These are phyloP conservation scores for Zelostemma sp. DNA, from an alignment of 1,140 invertebrate genomes.

Conservation along the genomic window DNA sequence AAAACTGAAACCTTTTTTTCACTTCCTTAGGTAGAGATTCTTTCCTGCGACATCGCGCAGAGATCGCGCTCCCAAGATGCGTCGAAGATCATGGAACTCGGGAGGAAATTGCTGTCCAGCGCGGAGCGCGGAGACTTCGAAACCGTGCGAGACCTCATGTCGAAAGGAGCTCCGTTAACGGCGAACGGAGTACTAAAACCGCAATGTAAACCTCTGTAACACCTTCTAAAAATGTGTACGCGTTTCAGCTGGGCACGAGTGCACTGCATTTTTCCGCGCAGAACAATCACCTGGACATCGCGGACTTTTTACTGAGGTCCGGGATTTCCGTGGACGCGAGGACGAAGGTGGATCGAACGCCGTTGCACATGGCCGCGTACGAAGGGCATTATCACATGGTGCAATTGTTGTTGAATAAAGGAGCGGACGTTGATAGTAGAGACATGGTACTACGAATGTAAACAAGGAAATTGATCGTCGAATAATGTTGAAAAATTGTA, in stretches of 20 bases:
- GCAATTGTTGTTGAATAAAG: constrained; percentile 81
- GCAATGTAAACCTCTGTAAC: too few relatives aligned
- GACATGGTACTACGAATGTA: too few relatives aligned
- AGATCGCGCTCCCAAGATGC: constrained; percentile 59
- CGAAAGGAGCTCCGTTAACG: constrained; percentile 90
- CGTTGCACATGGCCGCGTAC: constrained; percentile 88
- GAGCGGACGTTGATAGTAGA: constrained; percentile 81
- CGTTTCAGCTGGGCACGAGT: constrained; percentile 84
- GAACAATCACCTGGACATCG: constrained; percentile 85
- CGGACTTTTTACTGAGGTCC: constrained; percentile 84
- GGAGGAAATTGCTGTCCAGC: constrained; percentile 84
- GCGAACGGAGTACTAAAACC: constrained; percentile 92
- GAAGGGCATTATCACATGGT: constrained; percentile 87
- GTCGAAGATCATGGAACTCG: constrained; percentile 78
- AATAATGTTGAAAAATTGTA: too few relatives aligned
- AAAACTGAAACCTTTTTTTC: too few relatives aligned
- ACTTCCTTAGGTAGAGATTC: too few relatives aligned
- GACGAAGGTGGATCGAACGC: constrained; percentile 93
- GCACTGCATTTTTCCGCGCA: constrained; percentile 89
- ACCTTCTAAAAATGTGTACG: too few relatives aligned
- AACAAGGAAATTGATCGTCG: too few relatives aligned
- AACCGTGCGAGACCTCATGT: constrained; percentile 84
- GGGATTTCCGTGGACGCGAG: constrained; percentile 89
- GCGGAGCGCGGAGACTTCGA: constrained; percentile 84
- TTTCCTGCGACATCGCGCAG: constrained; percentile 55